Conservation (phyloP, 2,797 vertebrate species). For the Mus spretus region DNA sequence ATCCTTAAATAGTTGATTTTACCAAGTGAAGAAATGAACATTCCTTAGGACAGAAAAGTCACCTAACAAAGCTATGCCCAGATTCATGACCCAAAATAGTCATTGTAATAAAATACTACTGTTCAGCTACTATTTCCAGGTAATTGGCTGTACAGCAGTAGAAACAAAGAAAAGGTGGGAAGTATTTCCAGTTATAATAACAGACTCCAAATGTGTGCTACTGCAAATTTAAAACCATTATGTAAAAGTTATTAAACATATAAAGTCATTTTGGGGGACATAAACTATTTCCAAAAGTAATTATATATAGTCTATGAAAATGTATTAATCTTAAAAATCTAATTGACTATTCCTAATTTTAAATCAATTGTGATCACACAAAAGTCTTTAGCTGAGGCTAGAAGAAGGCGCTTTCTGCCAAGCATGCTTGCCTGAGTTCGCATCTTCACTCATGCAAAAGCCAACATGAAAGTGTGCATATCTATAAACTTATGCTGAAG, state of each 20-base stretch:
- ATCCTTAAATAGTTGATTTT: neutral
- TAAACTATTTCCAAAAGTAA: neutral
- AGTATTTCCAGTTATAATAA: slow-evolving; percentile 12
- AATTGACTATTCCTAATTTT: neutral
- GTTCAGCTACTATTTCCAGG: neutral
- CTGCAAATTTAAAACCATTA: slow-evolving; percentile 38
- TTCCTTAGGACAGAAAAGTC: slow-evolving; percentile 24
- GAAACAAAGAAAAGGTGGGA: neutral
- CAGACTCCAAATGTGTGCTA: neutral
- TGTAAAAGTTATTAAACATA: neutral
- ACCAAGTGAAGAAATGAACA: neutral
- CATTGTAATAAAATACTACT: neutral
- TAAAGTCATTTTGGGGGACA: neutral
- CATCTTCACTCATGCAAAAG: neutral
- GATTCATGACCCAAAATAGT: slow-evolving; percentile 22
- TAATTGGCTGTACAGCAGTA: neutral
- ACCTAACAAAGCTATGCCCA: neutral
- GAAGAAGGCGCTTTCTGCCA: neutral
- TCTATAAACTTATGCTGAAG: neutral
- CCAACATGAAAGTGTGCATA: neutral
- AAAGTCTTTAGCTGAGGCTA: neutral
- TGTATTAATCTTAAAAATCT: neutral
- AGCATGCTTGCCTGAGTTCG: neutral
- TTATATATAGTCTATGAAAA: neutral
- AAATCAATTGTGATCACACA: neutral